A percentile compares a stretch with the other conserved stretches of the same genome.
Evolutionary conservation across 2,113 vertebrate species (phyloP).

Genomic region (Climacteris rufus): DNA sequence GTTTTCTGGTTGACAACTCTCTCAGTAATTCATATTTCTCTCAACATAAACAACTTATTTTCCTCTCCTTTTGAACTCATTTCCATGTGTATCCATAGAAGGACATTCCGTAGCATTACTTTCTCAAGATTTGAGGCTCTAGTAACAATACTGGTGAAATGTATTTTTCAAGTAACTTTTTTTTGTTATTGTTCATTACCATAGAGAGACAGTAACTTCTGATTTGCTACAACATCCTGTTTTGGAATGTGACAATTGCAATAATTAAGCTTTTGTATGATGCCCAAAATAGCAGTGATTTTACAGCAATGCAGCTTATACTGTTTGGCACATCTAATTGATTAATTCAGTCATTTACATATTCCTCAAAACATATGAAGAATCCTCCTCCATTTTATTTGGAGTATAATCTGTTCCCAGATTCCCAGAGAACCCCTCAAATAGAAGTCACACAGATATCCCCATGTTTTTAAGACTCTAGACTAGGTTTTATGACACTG

Average conservation of each 20-base stretch:
- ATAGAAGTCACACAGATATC: background rate
- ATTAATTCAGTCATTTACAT: background rate
- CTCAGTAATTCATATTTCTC: background rate
- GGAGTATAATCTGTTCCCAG: background rate
- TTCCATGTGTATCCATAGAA: background rate
- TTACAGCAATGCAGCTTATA: background rate
- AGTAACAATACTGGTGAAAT: background rate
- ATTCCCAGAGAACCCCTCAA: background rate
- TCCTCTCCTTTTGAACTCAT: background rate
- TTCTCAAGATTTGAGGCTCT: background rate
- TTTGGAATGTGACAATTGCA: background rate
- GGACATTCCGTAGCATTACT: background rate
- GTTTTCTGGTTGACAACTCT: background rate
- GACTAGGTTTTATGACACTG: background rate
- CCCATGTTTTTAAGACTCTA: background rate
- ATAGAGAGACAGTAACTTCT: background rate
- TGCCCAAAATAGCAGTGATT: background rate
- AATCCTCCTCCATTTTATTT: background rate
- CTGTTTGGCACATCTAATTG: background rate
- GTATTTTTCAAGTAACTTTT: background rate
- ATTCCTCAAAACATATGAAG: background rate
- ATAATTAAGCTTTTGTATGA: background rate
- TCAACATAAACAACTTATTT: background rate
- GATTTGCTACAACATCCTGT: background rate
- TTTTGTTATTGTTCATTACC: background rate